Evolutionary conservation across 2,113 vertebrate species (phyloP).

Genomic region (Anoplopoma fimbria): DNA sequence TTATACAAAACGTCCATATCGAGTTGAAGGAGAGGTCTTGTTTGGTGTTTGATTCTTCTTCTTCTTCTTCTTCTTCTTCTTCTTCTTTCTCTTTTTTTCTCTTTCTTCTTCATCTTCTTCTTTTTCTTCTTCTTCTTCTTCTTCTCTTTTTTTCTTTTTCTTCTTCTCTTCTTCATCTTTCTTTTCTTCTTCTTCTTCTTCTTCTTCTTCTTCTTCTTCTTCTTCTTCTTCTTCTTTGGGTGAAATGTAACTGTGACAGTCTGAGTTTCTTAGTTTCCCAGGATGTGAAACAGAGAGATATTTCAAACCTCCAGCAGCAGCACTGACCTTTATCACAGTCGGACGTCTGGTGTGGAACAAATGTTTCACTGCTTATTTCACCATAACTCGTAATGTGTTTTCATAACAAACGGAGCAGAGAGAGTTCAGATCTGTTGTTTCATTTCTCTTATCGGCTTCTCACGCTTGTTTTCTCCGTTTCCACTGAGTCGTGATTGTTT

Average conservation of each 20-base stretch:
- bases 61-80: too few relatives aligned
- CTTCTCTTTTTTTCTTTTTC: too few relatives aligned
- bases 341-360: not conserved
- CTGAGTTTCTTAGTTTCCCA: not conserved
- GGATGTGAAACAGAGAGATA: slow-evolving; percentile 5
- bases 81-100: too few relatives aligned
- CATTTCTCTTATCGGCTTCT: not conserved
- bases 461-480: not conserved
- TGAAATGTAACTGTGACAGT: slow-evolving; percentile 32
- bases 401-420: not conserved
- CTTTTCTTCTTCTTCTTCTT: too few relatives aligned
- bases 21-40: not conserved
- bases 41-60: not conserved
- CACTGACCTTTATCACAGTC: slow-evolving; percentile 9
- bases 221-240: slow-evolving; percentile 1
- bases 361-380: not conserved
- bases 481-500: not conserved
- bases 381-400: not conserved
- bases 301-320: slow-evolving; percentile 20
- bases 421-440: not conserved
- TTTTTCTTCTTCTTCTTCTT: too few relatives aligned
- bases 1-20: not conserved
- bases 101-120: too few relatives aligned
- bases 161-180: too few relatives aligned
- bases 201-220: too few relatives aligned